Evolutionary conservation across 2,888 invertebrate genomes (phyloP).

Genomic region (Urechis unicinctus): DNA sequence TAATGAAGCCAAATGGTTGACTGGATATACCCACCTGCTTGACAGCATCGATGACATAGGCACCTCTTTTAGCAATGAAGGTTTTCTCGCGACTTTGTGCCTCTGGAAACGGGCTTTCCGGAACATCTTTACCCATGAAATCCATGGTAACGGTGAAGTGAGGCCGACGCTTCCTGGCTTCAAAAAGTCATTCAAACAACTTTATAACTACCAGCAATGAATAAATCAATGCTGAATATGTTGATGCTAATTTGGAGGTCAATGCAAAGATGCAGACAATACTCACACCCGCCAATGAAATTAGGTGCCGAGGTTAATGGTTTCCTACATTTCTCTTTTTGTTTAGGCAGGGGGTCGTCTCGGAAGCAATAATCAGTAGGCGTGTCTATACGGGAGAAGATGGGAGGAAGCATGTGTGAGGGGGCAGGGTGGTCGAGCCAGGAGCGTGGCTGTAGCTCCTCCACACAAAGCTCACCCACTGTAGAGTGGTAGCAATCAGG

Average conservation of each 20-base stretch:
- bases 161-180: slow-evolving; percentile 53
- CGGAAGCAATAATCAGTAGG: slow-evolving; percentile 44
- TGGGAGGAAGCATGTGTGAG: slow-evolving; percentile 68
- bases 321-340: slow-evolving; percentile 21
- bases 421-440: slow-evolving; percentile 61
- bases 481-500: not conserved
- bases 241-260: not conserved
- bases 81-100: no score
- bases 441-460: slow-evolving; percentile 40
- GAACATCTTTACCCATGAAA: slow-evolving; percentile 63
- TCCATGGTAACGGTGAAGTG: slow-evolving; percentile 61
- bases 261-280: not conserved
- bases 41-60: slow-evolving; percentile 3
- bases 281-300: slow-evolving; percentile 25
- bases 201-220: not conserved
- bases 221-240: no score
- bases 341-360: no score
- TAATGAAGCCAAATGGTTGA: not conserved
- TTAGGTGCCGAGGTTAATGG: slow-evolving; percentile 25
- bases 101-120: slow-evolving; percentile 56
- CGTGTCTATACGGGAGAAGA: slow-evolving; percentile 72
- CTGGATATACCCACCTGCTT: slow-evolving; percentile 1
- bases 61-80: no score
- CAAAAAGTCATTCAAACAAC: slow-evolving; percentile 1
- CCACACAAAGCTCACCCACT: slow-evolving; percentile 21